Evolutionary conservation across 2,797 vertebrate species (phyloP).

Genomic region (Lagorchestes hirsutus): DNA sequence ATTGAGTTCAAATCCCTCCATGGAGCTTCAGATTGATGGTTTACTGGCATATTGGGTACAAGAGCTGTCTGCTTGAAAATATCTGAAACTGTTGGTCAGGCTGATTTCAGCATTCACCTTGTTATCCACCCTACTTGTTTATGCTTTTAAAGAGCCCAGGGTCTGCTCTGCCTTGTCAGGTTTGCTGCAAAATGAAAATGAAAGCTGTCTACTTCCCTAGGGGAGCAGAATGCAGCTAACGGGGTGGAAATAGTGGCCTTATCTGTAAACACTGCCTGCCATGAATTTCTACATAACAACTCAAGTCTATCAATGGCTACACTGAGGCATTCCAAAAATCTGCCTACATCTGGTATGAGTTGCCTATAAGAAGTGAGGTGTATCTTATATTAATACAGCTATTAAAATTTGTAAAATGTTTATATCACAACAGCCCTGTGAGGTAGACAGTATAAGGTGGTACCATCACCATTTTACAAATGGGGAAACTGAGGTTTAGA

Average conservation of each 20-base stretch:
- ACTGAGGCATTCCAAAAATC: conserved; percentile 63
- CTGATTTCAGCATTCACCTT: background rate
- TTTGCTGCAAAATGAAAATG: conserved; percentile 66
- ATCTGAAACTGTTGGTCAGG: background rate
- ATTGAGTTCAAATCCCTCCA: background rate
- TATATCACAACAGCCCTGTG: background rate
- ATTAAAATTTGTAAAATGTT: background rate
- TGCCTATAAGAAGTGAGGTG: background rate
- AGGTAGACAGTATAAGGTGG: background rate
- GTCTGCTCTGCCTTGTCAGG: conserved; percentile 23
- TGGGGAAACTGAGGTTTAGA: background rate
- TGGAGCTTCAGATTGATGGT: conserved; percentile 62
- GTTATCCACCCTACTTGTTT: conserved; percentile 41
- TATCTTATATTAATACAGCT: background rate
- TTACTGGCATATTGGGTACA: conserved; percentile 3
- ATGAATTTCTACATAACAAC: conserved; percentile 56
- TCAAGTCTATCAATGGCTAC: conserved; percentile 63
- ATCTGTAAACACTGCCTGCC: conserved; percentile 60
- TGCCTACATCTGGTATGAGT: conserved; percentile 57
- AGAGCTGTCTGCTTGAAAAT: conserved; percentile 19
- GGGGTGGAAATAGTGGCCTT: conserved; percentile 60
- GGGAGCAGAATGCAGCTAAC: conserved; percentile 64
- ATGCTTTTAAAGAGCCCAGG: conserved; percentile 23
- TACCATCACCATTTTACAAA: background rate
- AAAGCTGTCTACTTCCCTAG: conserved; percentile 60